A percentile compares a stretch with the other conserved stretches of the same genome.
phyloP scores from a whole-genome alignment of 2,888 invertebrate species.

The Euclidia mi region DNA sequence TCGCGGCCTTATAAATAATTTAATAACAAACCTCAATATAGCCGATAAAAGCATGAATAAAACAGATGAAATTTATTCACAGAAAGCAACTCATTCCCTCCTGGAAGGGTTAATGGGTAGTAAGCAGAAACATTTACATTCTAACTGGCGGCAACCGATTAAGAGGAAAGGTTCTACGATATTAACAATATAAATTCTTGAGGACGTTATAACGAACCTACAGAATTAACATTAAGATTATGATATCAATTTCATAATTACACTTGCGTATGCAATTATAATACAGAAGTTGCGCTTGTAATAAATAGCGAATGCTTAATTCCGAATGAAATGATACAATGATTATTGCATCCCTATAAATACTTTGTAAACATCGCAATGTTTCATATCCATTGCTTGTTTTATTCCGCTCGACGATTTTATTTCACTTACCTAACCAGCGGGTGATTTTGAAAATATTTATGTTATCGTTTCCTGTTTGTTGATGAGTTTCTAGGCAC shows the following conservation, averaged over 20 bases:
- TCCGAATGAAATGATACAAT: conserved; percentile 21
- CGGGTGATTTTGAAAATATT: neutral
- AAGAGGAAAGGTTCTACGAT: conserved; percentile 24
- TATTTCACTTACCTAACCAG: neutral
- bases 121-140: conserved; percentile 8
- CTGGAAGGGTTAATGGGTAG: neutral
- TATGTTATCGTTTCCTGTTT: neutral
- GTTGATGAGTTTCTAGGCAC: neutral
- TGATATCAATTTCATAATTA: conserved; percentile 32
- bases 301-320: conserved; percentile 35
- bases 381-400: neutral
- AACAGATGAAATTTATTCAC: neutral
- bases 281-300: conserved; percentile 18
- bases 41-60: neutral
- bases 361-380: neutral
- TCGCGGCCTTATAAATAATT: too few relatives aligned
- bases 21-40: neutral
- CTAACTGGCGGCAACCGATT: conserved; percentile 16
- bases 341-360: conserved; percentile 7
- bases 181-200: conserved; percentile 32
- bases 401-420: neutral
- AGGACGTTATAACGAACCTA: conserved; percentile 21
- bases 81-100: neutral
- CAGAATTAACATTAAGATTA: conserved; percentile 26
- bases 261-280: conserved; percentile 29